Percentiles rank a stretch among this genome's conserved stretches.
Conservation (phyloP, 1,140 invertebrate species). For the Drosophila suzukii region DNA sequence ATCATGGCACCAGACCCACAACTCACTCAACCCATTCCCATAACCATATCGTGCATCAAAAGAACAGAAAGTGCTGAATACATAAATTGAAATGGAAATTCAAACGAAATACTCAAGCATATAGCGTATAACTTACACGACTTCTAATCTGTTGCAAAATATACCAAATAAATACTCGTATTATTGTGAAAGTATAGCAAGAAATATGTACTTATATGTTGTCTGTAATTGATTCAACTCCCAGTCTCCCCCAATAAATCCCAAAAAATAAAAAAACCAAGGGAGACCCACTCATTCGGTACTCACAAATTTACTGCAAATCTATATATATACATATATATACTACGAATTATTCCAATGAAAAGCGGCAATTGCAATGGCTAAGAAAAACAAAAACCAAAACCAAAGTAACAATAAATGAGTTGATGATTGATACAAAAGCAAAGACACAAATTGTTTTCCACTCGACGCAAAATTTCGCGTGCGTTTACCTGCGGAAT, state of each 20-base stretch:
- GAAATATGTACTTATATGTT: slow-evolving; percentile 64
- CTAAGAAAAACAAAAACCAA: slow-evolving; percentile 25
- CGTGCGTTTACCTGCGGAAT: slow-evolving; percentile 64
- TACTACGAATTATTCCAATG: slow-evolving; percentile 60
- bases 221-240: slow-evolving; percentile 55
- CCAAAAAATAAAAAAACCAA: slow-evolving; percentile 1
- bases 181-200: slow-evolving; percentile 73
- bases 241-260: neutral
- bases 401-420: slow-evolving; percentile 76
- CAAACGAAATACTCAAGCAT: slow-evolving; percentile 61
- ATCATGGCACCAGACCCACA: slow-evolving; percentile 50
- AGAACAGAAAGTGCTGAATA: slow-evolving; percentile 56
- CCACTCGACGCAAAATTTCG: slow-evolving; percentile 64
- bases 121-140: slow-evolving; percentile 50
- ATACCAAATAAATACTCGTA: slow-evolving; percentile 72
- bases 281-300: slow-evolving; percentile 27
- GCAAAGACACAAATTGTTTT: slow-evolving; percentile 43
- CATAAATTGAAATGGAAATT: slow-evolving; percentile 47
- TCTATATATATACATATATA: slow-evolving; percentile 41
- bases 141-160: slow-evolving; percentile 65
- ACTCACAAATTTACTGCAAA: slow-evolving; percentile 58
- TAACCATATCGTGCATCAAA: slow-evolving; percentile 52
- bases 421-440: slow-evolving; percentile 80
- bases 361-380: slow-evolving; percentile 38
- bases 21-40: slow-evolving; percentile 26